Percentiles rank a stretch among this genome's conserved stretches.
phyloP scores from a whole-genome alignment of 2,113 vertebrate species.

The Meles meles region DNA sequence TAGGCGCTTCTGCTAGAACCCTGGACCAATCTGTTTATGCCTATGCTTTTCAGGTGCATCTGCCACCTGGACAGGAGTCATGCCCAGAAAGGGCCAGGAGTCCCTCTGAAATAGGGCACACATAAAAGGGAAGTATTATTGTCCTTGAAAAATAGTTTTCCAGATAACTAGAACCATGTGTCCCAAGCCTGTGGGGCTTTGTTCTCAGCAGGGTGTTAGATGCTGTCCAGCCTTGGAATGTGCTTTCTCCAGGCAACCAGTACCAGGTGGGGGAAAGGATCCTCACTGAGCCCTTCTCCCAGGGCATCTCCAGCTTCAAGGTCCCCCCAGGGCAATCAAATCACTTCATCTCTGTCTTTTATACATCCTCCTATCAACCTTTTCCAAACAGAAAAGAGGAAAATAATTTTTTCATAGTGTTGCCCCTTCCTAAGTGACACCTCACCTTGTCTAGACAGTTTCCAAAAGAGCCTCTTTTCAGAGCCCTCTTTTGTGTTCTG shows the following conservation, averaged over 20 bases:
- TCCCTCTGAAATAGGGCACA: background rate
- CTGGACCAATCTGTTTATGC: background rate
- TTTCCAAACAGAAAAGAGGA: slow-evolving; percentile 32
- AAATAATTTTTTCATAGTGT: slow-evolving; percentile 9
- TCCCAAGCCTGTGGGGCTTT: background rate
- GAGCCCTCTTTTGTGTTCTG: background rate
- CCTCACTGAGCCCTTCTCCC: background rate
- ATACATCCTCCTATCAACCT: background rate
- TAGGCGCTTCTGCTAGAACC: background rate
- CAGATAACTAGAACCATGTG: slow-evolving; percentile 48
- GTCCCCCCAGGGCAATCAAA: background rate
- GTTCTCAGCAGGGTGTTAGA: slow-evolving; percentile 29
- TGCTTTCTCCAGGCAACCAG: slow-evolving; percentile 8
- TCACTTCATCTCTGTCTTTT: slow-evolving; percentile 34
- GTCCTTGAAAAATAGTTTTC: background rate
- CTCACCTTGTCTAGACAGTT: background rate
- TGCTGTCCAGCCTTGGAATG: slow-evolving; percentile 16
- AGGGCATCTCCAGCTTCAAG: background rate
- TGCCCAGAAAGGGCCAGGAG: background rate
- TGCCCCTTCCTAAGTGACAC: slow-evolving; percentile 14
- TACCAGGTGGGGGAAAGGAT: background rate
- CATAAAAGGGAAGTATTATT: background rate
- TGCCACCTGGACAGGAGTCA: background rate
- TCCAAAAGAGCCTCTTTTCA: slow-evolving; percentile 1
- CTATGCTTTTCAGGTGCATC: background rate